Evolutionary conservation across 2,888 invertebrate species (phyloP).

Genomic region (Drosophila subquinaria): DNA sequence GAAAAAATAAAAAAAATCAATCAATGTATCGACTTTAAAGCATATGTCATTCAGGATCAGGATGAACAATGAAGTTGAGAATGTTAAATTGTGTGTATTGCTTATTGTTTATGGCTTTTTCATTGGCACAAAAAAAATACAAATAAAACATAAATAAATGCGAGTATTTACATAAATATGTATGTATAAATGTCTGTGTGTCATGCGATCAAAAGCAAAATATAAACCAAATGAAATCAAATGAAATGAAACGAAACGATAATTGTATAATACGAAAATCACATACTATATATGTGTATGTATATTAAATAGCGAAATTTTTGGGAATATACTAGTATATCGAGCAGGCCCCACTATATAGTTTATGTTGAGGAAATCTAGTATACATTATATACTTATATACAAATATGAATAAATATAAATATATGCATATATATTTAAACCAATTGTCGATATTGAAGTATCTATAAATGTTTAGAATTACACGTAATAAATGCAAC

Average conservation of each 20-base stretch:
- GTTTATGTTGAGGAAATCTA: constrained; percentile 40
- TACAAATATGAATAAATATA: constrained; percentile 40
- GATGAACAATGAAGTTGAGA: constrained; percentile 7
- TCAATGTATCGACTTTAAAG: constrained; percentile 16
- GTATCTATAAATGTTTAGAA: constrained; percentile 80
- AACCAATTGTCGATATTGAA: constrained; percentile 77
- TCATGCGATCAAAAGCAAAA: constrained; percentile 18
- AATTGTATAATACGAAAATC: constrained; percentile 42
- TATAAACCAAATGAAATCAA: constrained; percentile 4
- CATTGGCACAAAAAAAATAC: constrained; percentile 24
- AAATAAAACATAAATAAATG: constrained; percentile 25
- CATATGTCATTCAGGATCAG: constrained; percentile 4
- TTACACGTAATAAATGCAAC: constrained; percentile 60
- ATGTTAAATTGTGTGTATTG: constrained; percentile 19
- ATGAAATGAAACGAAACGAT: constrained; percentile 18
- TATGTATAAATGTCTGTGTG: constrained; percentile 31
- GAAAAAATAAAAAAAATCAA: neutral
- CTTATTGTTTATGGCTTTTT: constrained; percentile 28
- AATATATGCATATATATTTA: constrained; percentile 59
- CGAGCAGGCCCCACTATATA: constrained; percentile 38
- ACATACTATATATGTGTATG: constrained; percentile 7
- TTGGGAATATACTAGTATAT: constrained; percentile 28
- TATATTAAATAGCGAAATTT: constrained; percentile 34
- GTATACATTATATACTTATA: constrained; percentile 51
- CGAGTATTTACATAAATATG: constrained; percentile 34